These are phyloP conservation scores for Gallinago jamesoni DNA, from an alignment of 2,113 vertebrate species.

Conservation along the genomic window DNA sequence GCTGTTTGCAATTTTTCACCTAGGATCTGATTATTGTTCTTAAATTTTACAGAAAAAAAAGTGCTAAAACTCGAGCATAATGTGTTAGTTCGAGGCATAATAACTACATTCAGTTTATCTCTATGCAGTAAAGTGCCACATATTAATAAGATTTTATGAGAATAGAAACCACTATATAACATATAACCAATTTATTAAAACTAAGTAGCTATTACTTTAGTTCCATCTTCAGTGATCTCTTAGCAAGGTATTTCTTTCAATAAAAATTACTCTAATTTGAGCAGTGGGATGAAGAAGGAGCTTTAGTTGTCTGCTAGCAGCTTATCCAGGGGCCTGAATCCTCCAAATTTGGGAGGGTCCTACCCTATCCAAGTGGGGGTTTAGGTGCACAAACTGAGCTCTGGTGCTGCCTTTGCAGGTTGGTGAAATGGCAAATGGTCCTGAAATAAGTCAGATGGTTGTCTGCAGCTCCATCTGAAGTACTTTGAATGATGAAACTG, in stretches of 20 bases:
- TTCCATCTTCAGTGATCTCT: not conserved
- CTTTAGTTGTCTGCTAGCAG: not conserved
- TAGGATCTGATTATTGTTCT: not conserved
- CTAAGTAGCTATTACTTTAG: not conserved
- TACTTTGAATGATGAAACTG: not conserved
- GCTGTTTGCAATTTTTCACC: not conserved
- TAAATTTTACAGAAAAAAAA: not conserved
- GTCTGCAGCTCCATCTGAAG: not conserved
- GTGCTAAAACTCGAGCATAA: not conserved
- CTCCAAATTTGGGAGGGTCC: not conserved
- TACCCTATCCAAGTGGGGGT: rapidly evolving
- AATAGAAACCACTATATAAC: not conserved
- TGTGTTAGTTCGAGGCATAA: not conserved
- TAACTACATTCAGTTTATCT: not conserved
- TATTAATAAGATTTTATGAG: not conserved
- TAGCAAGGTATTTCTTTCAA: not conserved
- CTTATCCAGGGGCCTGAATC: not conserved
- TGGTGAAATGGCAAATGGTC: not conserved
- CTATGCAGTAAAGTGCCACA: not conserved
- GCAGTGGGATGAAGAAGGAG: not conserved
- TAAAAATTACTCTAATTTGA: not conserved
- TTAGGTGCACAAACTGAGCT: not conserved
- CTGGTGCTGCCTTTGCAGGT: not conserved
- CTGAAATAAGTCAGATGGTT: not conserved
- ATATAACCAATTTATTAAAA: not conserved